Percentiles rank a stretch among this genome's conserved stretches.
phyloP scores from a whole-genome alignment of 2,888 invertebrate genomes.

The Tanytarsus gracilentus region DNA sequence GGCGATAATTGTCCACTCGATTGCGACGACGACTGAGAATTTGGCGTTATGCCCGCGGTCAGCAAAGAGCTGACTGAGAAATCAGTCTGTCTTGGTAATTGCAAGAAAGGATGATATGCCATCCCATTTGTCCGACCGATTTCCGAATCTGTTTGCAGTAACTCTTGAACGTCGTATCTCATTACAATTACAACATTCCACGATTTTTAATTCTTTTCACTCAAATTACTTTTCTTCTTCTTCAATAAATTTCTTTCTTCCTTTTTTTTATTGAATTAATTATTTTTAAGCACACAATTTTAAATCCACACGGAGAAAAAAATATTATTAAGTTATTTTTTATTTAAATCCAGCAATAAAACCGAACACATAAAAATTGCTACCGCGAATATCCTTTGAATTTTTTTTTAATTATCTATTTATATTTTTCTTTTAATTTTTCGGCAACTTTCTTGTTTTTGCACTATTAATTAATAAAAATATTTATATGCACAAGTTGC shows the following conservation, averaged over 20 bases:
- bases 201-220: not conserved
- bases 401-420: too few species aligned
- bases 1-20: constrained; percentile 39
- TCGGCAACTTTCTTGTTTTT: too few species aligned
- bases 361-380: too few species aligned
- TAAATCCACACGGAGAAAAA: too few species aligned
- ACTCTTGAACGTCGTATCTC: constrained; percentile 47
- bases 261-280: too few species aligned
- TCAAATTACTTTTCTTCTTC: not conserved
- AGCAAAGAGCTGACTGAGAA: constrained; percentile 87
- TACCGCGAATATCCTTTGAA: too few species aligned
- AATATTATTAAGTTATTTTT: too few species aligned
- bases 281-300: too few species aligned
- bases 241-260: not conserved
- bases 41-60: constrained; percentile 54
- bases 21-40: constrained; percentile 35
- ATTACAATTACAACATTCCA: constrained; percentile 39
- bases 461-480: too few species aligned
- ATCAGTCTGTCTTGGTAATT: constrained; percentile 84
- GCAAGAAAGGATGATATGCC: constrained; percentile 79
- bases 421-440: too few species aligned
- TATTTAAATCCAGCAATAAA: too few species aligned
- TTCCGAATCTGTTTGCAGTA: constrained; percentile 46
- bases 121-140: constrained; percentile 50
- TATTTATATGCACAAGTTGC: too few species aligned